Base-by-base conservation (phyloP, 2,888 invertebrate species). In the Argyresthia goedartella region DNA sequence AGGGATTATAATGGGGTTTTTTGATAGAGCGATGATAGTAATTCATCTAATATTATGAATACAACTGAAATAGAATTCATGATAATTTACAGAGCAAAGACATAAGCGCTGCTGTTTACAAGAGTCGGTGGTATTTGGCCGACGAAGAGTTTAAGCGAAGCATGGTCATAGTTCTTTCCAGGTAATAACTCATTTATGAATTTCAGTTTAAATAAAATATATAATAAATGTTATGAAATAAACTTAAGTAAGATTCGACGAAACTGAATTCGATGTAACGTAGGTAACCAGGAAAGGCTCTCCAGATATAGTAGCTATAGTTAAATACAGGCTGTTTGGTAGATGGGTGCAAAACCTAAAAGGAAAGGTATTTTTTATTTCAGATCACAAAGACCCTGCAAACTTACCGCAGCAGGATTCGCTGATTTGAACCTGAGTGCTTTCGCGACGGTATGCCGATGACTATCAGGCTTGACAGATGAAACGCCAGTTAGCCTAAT, bases 321-420 rank as follows among this genome's bases (percentile, higher is more conserved):
- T n/a, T n/a, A n/a, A n/a, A n/a, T n/a, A n/a, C n/a, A n/a, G n/a
- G n/a, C n/a, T n/a, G n/a, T n/a, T n/a, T n/a, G n/a, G n/a, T n/a
- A n/a, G n/a, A n/a, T 9, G 36, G 36, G 36, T 8, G 8, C 7
- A 36, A 36, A 36, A 36, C 9, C 36, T 36, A 8, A 7, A 7
- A 36, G 36, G 7, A 36, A 36, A 9, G 36, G 9, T 8, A 36
- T 9, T 8, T 8, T n/a, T 16, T 44, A 16, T 53, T 58, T 3
- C 59, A 81, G 81, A 53, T 64, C 77, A 1, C 72, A 71, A 57
- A 75, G 69, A 48, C 74, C 81, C 7, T 79, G 81, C 54, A 75
- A 70, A 51, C 59, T 81, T 59, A 78, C 80, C 1, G 81, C 81
- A 0, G 71, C 69, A 10, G 72, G 71, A 46, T 81, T 79, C 44